Evolutionary conservation across 1,140 invertebrate genomes (phyloP).

Genomic region (Aphidius ervi): DNA sequence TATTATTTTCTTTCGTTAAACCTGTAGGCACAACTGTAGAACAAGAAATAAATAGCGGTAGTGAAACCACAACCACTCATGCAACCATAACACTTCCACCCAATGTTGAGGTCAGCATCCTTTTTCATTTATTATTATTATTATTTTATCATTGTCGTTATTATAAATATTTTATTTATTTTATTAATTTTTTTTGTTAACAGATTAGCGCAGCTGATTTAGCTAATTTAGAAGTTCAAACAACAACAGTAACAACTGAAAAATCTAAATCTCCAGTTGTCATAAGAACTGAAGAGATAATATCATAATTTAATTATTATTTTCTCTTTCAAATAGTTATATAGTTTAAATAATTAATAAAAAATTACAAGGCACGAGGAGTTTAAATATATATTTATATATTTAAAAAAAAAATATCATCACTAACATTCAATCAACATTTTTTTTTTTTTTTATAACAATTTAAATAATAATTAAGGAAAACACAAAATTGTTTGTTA

Average conservation of each 20-base stretch:
- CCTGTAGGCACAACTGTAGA: constrained; percentile 49
- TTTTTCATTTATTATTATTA: constrained; percentile 27
- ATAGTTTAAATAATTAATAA: too few species aligned
- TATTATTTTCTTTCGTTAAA: constrained; percentile 28
- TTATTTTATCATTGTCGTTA: constrained; percentile 27
- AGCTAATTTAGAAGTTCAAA: constrained; percentile 48
- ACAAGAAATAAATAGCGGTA: constrained; percentile 49
- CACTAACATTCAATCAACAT: too few species aligned
- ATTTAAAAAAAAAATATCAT: too few species aligned
- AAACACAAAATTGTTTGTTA: too few species aligned
- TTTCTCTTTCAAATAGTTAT: not conserved
- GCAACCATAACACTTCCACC: constrained; percentile 50
- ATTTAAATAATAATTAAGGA: too few species aligned
- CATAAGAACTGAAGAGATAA: constrained; percentile 48
- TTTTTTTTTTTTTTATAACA: too few species aligned
- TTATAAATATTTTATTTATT: constrained; percentile 25
- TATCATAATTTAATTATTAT: constrained; percentile 36
- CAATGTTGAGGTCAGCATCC: constrained; percentile 48
- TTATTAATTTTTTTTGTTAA: constrained; percentile 4
- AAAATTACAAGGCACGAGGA: too few species aligned
- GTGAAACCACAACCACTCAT: constrained; percentile 50
- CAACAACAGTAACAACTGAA: constrained; percentile 51
- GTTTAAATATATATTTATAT: too few species aligned
- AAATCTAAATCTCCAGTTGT: constrained; percentile 48
- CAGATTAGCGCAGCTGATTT: constrained; percentile 51